Evolutionary conservation across 2,113 vertebrate species (phyloP).

Genomic region (Falcunculus frontatus): DNA sequence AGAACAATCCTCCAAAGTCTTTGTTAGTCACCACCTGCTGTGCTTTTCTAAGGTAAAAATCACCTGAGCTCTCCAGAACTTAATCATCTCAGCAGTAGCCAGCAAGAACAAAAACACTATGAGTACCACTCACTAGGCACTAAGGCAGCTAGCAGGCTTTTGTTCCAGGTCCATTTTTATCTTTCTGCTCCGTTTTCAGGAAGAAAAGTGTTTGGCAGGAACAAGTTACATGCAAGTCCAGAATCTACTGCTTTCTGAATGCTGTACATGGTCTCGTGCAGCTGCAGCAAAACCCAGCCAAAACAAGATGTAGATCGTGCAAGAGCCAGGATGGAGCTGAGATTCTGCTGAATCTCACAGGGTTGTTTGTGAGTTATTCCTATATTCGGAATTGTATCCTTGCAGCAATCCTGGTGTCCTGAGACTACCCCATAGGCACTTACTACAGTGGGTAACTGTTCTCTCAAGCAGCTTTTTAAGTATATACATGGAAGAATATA

Average conservation of each 20-base stretch:
- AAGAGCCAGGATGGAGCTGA: conserved; percentile 6
- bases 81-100: conserved; percentile 18
- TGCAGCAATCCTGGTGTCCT: not conserved
- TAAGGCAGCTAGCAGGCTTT: not conserved
- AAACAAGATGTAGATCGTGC: not conserved
- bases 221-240: not conserved
- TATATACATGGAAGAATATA: not conserved
- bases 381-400: not conserved
- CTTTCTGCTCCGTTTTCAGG: conserved; percentile 9
- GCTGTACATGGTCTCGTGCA: not conserved
- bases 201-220: conserved; percentile 18
- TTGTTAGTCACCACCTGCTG: not conserved
- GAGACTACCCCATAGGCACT: not conserved
- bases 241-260: not conserved
- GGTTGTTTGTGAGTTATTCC: not conserved
- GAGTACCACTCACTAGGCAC: not conserved
- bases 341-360: not conserved
- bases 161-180: conserved; percentile 6
- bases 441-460: not conserved
- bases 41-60: not conserved
- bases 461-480: not conserved
- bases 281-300: conserved; percentile 17
- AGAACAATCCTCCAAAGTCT: not conserved
- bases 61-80: conserved; percentile 23
- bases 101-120: not conserved